These are phyloP conservation scores for Tholera decimalis DNA, from an alignment of 2,888 invertebrate genomes.

Conservation along the genomic window DNA sequence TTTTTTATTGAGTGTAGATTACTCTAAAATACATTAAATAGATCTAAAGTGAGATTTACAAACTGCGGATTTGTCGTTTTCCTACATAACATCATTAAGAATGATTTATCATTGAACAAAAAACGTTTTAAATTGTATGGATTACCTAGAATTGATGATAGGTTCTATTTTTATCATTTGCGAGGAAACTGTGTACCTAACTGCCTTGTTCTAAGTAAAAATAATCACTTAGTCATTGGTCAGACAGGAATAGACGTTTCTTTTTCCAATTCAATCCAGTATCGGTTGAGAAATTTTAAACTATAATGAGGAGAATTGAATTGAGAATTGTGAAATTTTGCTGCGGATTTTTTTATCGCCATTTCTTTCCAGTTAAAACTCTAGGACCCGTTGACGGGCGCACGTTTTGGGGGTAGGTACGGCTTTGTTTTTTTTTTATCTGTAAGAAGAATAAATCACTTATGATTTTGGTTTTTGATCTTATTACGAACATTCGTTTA, in stretches of 20 bases:
- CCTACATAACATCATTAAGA: conserved; percentile 28
- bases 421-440: too few species aligned
- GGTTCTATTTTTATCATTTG: conserved; percentile 17
- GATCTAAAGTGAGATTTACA: conserved; percentile 29
- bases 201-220: neutral
- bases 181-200: neutral
- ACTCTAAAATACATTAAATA: conserved; percentile 23
- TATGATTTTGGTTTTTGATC: too few species aligned
- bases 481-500: too few species aligned
- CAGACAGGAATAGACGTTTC: neutral
- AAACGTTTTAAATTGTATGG: conserved; percentile 29
- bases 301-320: too few species aligned
- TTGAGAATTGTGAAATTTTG: too few species aligned
- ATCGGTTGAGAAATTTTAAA: too few species aligned
- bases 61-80: conserved; percentile 14
- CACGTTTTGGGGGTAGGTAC: too few species aligned
- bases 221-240: neutral
- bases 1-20: neutral
- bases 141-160: conserved; percentile 28
- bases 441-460: too few species aligned
- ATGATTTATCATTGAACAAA: conserved; percentile 30
- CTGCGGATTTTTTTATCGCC: too few species aligned
- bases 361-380: too few species aligned
- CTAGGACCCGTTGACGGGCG: too few species aligned
- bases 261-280: neutral